These are phyloP conservation scores for Amniataba percoides DNA, from an alignment of 2,797 vertebrate species.

Conservation along the genomic window DNA sequence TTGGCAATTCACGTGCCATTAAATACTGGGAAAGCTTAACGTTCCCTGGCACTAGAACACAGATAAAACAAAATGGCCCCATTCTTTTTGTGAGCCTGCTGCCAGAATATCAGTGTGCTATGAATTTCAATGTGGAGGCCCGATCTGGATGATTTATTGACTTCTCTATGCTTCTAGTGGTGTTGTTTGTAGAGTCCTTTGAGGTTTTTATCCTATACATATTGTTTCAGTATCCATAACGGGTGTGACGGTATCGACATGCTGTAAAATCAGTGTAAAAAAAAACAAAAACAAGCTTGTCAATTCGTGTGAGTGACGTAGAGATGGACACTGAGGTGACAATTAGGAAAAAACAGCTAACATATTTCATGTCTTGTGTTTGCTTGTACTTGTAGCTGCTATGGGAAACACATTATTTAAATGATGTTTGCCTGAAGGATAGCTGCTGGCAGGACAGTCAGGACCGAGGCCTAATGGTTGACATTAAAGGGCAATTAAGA, in stretches of 20 bases:
- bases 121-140: conserved; percentile 47
- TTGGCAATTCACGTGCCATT: conserved; percentile 66
- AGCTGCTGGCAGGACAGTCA: conserved; percentile 59
- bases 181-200: conserved; percentile 62
- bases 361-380: conserved; percentile 23
- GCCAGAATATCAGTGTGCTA: conserved; percentile 52
- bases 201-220: conserved; percentile 57
- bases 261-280: conserved; percentile 35
- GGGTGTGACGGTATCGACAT: conserved; percentile 21
- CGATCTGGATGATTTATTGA: conserved; percentile 65
- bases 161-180: conserved; percentile 45
- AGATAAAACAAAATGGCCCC: conserved; percentile 60
- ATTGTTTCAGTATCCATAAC: conserved; percentile 49
- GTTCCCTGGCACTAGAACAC: conserved; percentile 70
- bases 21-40: conserved; percentile 60
- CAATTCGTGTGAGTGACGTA: conserved; percentile 41
- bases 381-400: conserved; percentile 11
- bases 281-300: conserved; percentile 34
- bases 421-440: conserved; percentile 47
- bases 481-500: conserved; percentile 79
- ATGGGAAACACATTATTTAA: conserved; percentile 40
- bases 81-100: conserved; percentile 32
- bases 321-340: conserved; percentile 23
- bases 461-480: conserved; percentile 66
- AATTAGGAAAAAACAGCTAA: conserved; percentile 35